Base-by-base conservation (phyloP, 1,140 invertebrate genomes). In the Anagrus nilaparvatae region DNA sequence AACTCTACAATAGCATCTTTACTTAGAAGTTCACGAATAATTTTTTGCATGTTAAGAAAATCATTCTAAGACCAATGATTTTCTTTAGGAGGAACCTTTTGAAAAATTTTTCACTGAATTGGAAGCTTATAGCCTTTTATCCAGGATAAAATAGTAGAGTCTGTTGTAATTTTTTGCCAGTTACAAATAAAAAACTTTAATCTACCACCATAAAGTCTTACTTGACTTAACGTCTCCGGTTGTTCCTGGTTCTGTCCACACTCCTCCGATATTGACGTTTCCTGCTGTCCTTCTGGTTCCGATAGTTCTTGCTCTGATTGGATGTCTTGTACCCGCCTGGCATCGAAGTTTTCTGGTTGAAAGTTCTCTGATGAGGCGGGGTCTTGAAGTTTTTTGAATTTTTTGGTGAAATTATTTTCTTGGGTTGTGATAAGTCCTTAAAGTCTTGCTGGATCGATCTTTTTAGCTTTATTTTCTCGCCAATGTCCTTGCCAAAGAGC, bases 351-450 rank as follows among this genome's bases (percentile, higher is more conserved):
- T 14, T 19, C 10, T 31, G 12, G 17, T 38, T 28, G 16, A 38
- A 20, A 2, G 10, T 12, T n/a, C 7, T n/a, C n/a, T 14, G 43
- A 7, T 33, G 32, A 23, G 25, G 20, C 34, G 35, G 30, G 27
- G 12, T 33, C 10, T 45, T 40, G 14, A 13, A 39, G 37, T 34
- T 40, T 23, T 38, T 39, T 39, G 43, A 27, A 3, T 45, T 14
- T 21, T 12, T 21, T 24, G 12, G 27, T 13, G 3, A n/a, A n/a
- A n/a, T n/a, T n/a, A n/a, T n/a, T n/a, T 12, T 14, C 13, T 36
- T 36, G n/a, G 30, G 7, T 14, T 32, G n/a, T n/a, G n/a, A n/a
- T 32, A n/a, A 32, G 14, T 7, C 7, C 30, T 13, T 8, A 13
- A 16, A n/a, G 8, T 16, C n/a, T 13, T 6, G 6, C 17, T 13